phyloP scores from a whole-genome alignment of 2,113 vertebrate species.

The Thunnus thynnus region DNA sequence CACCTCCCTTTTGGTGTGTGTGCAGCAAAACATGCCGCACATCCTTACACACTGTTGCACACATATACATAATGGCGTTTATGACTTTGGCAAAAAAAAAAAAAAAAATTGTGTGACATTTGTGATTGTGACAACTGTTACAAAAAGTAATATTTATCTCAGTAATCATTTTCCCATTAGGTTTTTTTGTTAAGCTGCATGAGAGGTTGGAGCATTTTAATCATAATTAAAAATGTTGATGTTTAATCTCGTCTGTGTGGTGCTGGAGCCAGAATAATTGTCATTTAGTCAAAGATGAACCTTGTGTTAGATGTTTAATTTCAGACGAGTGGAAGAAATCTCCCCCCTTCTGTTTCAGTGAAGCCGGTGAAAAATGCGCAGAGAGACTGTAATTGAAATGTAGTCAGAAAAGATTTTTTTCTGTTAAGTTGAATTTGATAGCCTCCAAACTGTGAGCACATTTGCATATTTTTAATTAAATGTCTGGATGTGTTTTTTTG shows the following conservation, averaged over 20 bases:
- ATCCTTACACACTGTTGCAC: background rate
- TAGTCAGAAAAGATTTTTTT: conserved; percentile 73
- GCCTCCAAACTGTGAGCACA: conserved; percentile 72
- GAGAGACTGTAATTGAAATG: conserved; percentile 77
- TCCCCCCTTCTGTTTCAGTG: conserved; percentile 28
- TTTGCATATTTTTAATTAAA: conserved; percentile 89
- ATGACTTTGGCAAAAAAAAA: background rate
- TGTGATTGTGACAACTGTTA: conserved; percentile 26
- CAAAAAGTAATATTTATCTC: conserved; percentile 24
- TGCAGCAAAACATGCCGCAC: conserved; percentile 10
- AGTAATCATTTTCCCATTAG: conserved; percentile 52
- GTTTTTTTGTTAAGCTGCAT: conserved; percentile 34
- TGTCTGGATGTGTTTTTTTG: conserved; percentile 61
- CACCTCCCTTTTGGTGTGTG: conserved; percentile 32
- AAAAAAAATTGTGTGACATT: background rate
- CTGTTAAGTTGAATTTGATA: conserved; percentile 78
- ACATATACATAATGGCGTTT: background rate
- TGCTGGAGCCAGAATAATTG: conserved; percentile 48
- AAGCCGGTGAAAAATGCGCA: conserved; percentile 54
- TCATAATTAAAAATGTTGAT: conserved; percentile 61
- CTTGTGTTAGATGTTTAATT: conserved; percentile 44
- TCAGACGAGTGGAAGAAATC: conserved; percentile 18
- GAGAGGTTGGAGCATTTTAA: conserved; percentile 21
- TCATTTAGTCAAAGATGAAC: conserved; percentile 47
- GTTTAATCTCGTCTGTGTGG: conserved; percentile 47